Base-by-base conservation (phyloP, 2,113 vertebrate species). In the Hippoglossus stenolepis region DNA sequence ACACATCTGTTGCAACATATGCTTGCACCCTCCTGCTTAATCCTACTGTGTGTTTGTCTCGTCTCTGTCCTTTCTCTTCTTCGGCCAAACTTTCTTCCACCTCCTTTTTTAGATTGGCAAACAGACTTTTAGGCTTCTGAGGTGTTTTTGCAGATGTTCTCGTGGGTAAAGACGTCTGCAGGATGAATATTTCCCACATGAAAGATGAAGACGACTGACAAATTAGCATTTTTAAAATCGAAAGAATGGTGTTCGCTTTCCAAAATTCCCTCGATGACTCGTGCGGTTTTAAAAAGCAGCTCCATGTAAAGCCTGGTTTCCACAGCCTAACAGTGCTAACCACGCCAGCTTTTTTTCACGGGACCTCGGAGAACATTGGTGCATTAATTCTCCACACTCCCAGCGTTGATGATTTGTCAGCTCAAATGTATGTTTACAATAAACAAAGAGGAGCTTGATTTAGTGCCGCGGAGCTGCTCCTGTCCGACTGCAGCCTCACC, bases 1-100 rank as follows among this genome's bases (percentile, higher is more conserved):
- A 71, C 80, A 83, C 76, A 77, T 82, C 84, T 80, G 79, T 80
- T 62, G 10, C 11, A 79, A 73, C 85, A 38, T 38, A 85, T 75
- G 80, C 69, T 56, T 59, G 28, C 24, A 68, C 9, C 79, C 77
- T 74, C 40, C 67, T 64, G 75, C 56, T 9, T 82, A 75, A 80
- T 73, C 77, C 65, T 8, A 35, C 77, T 67, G 60, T 1, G 23
- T 67, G 60, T 2, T 20, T n/a, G 57, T 85, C 49, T 45, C 71
- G 24, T 59, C 21, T 59, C 69, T 65, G 72, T 77, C 73, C 58
- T 69, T n/a, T 23, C 31, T 23, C 31, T 26, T 21, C 47, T 77
- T 58, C 49, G 63, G 54, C 15, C 21, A 60, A 12, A 45, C 28
- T 53, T 31, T 31, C 31, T 7, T 31, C 31, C 31, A 1, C 31